These are phyloP conservation scores for Amblyornis subalaris DNA, from an alignment of 2,113 vertebrate species.

Conservation along the genomic window DNA sequence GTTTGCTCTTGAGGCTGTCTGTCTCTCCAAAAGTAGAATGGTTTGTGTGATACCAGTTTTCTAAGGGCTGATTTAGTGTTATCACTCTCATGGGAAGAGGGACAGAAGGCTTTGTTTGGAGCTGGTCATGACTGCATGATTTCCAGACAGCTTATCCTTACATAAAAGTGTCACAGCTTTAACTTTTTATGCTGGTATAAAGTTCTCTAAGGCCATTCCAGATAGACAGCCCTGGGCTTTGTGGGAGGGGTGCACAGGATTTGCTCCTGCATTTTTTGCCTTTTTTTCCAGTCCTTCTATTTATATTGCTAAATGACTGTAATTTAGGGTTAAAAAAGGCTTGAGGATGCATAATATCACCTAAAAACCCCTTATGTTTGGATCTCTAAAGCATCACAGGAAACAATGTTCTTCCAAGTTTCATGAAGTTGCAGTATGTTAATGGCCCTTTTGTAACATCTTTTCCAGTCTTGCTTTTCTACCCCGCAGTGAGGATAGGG, in stretches of 20 bases:
- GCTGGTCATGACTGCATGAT: background rate
- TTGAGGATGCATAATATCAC: background rate
- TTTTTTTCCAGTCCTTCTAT: background rate
- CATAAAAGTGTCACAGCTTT: background rate
- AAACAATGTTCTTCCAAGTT: background rate
- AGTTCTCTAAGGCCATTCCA: background rate
- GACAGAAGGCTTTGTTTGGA: background rate
- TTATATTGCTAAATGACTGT: background rate
- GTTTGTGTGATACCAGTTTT: slow-evolving; percentile 4
- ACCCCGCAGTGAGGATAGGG: accelerated
- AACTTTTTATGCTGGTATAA: background rate
- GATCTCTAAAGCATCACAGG: background rate
- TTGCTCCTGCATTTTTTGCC: background rate
- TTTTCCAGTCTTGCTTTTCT: background rate
- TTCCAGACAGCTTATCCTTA: slow-evolving; percentile 4
- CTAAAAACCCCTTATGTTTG: background rate
- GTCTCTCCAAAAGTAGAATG: background rate
- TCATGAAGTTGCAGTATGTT: background rate
- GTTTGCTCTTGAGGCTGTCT: background rate
- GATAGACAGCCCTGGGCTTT: background rate
- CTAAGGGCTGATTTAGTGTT: background rate
- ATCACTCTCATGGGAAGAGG: background rate
- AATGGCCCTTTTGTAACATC: background rate
- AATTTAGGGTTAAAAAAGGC: background rate
- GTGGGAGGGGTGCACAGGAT: background rate